phyloP scores from a whole-genome alignment of 2,888 invertebrate genomes.

The Acanthosepion lycidas region DNA sequence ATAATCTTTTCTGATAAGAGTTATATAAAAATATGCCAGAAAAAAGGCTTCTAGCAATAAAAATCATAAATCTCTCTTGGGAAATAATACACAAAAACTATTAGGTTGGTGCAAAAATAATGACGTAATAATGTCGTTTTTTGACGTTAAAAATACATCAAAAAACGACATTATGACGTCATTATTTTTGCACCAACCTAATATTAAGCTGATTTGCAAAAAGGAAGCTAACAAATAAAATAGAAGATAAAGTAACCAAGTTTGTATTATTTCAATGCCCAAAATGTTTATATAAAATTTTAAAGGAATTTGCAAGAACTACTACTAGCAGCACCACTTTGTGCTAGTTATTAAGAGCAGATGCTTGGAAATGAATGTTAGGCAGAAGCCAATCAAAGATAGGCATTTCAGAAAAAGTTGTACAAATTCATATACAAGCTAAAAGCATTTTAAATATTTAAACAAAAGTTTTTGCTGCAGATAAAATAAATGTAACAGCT shows the following conservation, averaged over 20 bases:
- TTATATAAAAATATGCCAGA: background rate
- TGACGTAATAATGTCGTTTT: too few relatives aligned
- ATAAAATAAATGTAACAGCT: too few relatives aligned
- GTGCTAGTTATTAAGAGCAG: background rate
- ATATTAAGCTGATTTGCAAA: background rate
- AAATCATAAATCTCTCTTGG: background rate
- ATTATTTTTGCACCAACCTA: too few relatives aligned
- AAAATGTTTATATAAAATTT: background rate
- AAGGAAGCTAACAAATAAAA: background rate
- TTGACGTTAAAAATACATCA: too few relatives aligned
- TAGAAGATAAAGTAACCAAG: background rate
- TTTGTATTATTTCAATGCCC: background rate
- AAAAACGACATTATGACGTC: too few relatives aligned
- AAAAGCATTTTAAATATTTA: background rate
- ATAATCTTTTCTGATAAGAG: background rate
- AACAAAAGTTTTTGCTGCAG: background rate
- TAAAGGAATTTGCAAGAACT: background rate
- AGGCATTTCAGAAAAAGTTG: background rate
- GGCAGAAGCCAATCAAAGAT: background rate
- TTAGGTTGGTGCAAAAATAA: too few relatives aligned
- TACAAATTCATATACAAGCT: background rate
- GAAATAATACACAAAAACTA: background rate
- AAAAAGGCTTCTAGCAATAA: background rate
- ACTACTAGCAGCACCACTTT: background rate
- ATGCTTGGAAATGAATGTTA: background rate